Percentiles rank a stretch among this genome's conserved stretches.
phyloP scores from a whole-genome alignment of 2,888 invertebrate genomes.

The Papilio gigon region DNA sequence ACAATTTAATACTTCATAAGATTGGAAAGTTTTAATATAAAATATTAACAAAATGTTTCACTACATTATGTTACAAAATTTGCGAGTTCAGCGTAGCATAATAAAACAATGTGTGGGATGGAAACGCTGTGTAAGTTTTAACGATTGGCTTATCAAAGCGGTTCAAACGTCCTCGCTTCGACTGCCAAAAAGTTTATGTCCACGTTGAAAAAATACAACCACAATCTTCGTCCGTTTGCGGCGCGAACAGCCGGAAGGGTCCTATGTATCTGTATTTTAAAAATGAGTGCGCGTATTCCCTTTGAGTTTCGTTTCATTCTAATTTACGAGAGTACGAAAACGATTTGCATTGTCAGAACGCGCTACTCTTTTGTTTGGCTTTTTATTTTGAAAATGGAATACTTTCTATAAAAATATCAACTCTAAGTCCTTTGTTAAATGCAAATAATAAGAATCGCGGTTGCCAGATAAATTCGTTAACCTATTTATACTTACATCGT shows the following conservation, averaged over 20 bases:
- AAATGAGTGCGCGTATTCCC: constrained; percentile 23
- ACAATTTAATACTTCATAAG: no score
- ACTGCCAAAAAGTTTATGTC: constrained; percentile 16
- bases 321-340: constrained; percentile 31
- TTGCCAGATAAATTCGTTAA: no score
- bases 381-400: neutral
- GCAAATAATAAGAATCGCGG: neutral
- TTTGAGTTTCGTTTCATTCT: constrained; percentile 31
- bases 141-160: constrained; percentile 30
- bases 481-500: no score
- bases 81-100: neutral
- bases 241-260: constrained; percentile 23
- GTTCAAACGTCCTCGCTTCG: constrained; percentile 16
- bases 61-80: no score
- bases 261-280: constrained; percentile 27
- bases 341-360: constrained; percentile 15
- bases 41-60: no score
- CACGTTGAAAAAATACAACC: constrained; percentile 29
- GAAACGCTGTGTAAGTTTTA: constrained; percentile 5
- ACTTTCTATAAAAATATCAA: neutral
- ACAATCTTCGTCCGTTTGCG: constrained; percentile 15
- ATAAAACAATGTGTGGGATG: constrained; percentile 3
- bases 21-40: no score
- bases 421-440: neutral
- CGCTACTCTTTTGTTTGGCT: neutral